phyloP scores from a whole-genome alignment of 2,797 vertebrate genomes.

The Sparus aurata region DNA sequence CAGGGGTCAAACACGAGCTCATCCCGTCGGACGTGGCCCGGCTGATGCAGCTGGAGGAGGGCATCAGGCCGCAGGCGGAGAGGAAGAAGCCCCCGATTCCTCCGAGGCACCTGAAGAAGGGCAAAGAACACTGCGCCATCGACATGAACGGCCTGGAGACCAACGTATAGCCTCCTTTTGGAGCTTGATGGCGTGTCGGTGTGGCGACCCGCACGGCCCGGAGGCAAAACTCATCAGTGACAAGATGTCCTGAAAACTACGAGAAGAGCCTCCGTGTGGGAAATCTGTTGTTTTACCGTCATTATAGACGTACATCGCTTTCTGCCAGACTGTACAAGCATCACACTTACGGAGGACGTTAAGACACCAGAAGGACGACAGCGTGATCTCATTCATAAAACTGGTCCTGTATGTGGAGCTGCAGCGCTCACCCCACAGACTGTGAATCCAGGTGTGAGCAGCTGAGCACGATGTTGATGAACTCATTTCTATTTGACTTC shows the following conservation, averaged over 20 bases:
- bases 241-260: background rate
- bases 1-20: conserved; percentile 72
- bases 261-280: background rate
- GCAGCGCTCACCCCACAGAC: background rate
- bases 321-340: background rate
- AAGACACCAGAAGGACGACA: conserved; percentile 12
- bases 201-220: background rate
- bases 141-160: conserved; percentile 98
- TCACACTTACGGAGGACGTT: conserved; percentile 6
- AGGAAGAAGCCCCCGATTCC: conserved; percentile 83
- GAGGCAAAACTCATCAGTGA: background rate
- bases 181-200: background rate
- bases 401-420: conserved; percentile 7
- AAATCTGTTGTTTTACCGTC: background rate
- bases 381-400: background rate
- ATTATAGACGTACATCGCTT: background rate
- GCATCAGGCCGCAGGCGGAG: conserved; percentile 78
- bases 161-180: conserved; percentile 82
- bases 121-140: conserved; percentile 91
- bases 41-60: conserved; percentile 92
- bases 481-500: conserved; percentile 54
- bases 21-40: conserved; percentile 88
- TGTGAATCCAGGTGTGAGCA: conserved; percentile 25
- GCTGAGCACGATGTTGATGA: background rate
- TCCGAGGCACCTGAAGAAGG: conserved; percentile 84